Evolutionary conservation across 2,888 invertebrate species (phyloP).

Genomic region (Hirtodrosophila cameraria): DNA sequence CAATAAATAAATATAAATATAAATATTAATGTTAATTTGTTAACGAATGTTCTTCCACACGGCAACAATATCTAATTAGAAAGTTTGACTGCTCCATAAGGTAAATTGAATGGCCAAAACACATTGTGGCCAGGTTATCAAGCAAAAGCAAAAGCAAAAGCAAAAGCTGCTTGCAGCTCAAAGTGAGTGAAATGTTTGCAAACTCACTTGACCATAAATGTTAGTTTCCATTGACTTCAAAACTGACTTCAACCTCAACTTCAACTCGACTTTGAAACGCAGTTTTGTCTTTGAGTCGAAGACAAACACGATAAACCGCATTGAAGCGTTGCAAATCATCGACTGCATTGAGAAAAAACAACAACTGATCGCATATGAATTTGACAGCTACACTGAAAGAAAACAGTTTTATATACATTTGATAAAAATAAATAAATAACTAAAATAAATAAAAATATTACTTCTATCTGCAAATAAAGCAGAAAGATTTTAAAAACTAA

Average conservation of each 20-base stretch:
- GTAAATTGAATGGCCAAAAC: conserved; percentile 58
- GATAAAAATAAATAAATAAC: too few species aligned
- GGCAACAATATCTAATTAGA: conserved; percentile 61
- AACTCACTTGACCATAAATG: conserved; percentile 73
- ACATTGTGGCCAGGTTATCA: conserved; percentile 40
- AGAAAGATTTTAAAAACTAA: too few species aligned
- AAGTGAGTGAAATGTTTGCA: conserved; percentile 69
- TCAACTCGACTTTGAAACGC: conserved; percentile 25
- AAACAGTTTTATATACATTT: background rate
- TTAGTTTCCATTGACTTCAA: conserved; percentile 22
- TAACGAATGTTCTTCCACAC: conserved; percentile 27
- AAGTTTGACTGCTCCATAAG: conserved; percentile 63
- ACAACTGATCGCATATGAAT: conserved; percentile 56
- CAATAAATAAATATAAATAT: too few species aligned
- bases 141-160: conserved; percentile 28
- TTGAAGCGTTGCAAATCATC: conserved; percentile 71
- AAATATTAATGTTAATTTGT: conserved; percentile 12
- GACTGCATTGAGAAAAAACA: conserved; percentile 44
- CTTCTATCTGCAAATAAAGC: too few species aligned
- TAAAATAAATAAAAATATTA: too few species aligned
- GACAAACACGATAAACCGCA: conserved; percentile 52
- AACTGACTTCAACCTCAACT: too few species aligned
- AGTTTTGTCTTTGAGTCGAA: conserved; percentile 35
- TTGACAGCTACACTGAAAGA: conserved; percentile 29
- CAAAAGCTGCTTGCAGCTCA: conserved; percentile 12